Evolutionary conservation across 2,113 vertebrate genomes (phyloP), one percentile per base, ranked within the genome.

Genomic region (Charadrius vociferus): DNA sequence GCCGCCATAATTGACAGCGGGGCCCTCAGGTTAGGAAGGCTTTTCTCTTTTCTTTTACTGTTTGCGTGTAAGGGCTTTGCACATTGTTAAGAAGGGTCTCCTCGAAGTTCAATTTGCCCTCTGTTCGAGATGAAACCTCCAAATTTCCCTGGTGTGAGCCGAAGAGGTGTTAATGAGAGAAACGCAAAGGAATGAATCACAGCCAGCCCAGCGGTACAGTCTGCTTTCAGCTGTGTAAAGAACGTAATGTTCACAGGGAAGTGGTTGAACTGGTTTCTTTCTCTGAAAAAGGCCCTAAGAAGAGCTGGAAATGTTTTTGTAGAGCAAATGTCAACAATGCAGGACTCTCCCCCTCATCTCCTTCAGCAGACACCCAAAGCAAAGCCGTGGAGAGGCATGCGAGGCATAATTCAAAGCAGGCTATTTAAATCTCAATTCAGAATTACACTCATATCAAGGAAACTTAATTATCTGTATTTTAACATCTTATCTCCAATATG

Each of bases 261-360:
- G 96, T 78, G 93, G 96, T 84, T 59, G 50, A 92, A 96, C 96
- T 95, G 94, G 97, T 95, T 97, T 95, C 75, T 94, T 94, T 92
- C 58, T 45, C 94, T 66, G 75, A 94, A 95, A 95, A 96, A 73
- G 72, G 88, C 67, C 89, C 72, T 67, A 67, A 94, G 94, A 95
- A 95, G 95, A 97, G 89, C 73, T 96, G 83, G 73, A 95, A 97
- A 93, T 87, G 88, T 96, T 97, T 96, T 89, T 95, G 65, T 82
- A 89, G 94, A 89, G 93, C 77, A 95, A 97, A 95, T 89, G 97
- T 97, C 94, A 97, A 96, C 96, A 95, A n/a, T 15, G 62, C 84
- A 85, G 81, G 93, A 67, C 81, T 94, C 96, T 74, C 84, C 52
- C 59, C 88, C 61, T 88, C 16, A 0, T 74, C 81, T 84, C 72